Evolutionary conservation across 2,888 invertebrate genomes (phyloP).

Genomic region (Serrognathus titanus): DNA sequence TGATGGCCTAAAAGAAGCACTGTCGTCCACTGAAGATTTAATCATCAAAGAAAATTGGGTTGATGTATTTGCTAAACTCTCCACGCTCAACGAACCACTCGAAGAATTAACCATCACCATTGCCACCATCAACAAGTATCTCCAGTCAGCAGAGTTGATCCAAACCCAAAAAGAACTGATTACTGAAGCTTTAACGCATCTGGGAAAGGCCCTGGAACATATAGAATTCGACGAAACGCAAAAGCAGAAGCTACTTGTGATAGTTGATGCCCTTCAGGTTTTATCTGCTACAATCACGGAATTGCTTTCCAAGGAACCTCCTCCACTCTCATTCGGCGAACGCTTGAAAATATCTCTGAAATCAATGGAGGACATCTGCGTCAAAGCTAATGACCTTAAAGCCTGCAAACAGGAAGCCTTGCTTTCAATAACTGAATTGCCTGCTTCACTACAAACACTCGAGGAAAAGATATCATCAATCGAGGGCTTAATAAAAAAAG

Average conservation of each 20-base stretch:
- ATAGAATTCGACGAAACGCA: too few relatives aligned
- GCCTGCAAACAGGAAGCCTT: not conserved
- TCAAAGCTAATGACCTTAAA: conserved; percentile 5
- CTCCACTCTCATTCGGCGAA: too few relatives aligned
- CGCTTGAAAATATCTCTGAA: not conserved
- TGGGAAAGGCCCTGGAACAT: too few relatives aligned
- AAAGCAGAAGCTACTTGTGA: too few relatives aligned
- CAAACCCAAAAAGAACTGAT: not conserved
- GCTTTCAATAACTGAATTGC: conserved; percentile 5
- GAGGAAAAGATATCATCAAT: not conserved
- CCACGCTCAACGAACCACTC: not conserved
- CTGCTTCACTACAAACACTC: conserved; percentile 3
- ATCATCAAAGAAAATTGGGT: not conserved
- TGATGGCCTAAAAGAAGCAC: not conserved
- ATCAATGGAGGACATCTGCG: conserved; percentile 1
- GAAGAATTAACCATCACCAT: not conserved
- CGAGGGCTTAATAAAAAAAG: conserved; percentile 1
- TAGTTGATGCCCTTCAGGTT: too few relatives aligned
- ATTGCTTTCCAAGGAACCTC: too few relatives aligned
- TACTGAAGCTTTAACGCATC: too few relatives aligned
- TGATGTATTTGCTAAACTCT: not conserved
- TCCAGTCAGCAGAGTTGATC: not conserved
- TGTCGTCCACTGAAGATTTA: not conserved
- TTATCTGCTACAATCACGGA: too few relatives aligned
- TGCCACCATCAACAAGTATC: not conserved